Evolutionary conservation across 2,797 vertebrate species (phyloP), one percentile per base, ranked within the genome.

Genomic region (Notolabrus celidotus): DNA sequence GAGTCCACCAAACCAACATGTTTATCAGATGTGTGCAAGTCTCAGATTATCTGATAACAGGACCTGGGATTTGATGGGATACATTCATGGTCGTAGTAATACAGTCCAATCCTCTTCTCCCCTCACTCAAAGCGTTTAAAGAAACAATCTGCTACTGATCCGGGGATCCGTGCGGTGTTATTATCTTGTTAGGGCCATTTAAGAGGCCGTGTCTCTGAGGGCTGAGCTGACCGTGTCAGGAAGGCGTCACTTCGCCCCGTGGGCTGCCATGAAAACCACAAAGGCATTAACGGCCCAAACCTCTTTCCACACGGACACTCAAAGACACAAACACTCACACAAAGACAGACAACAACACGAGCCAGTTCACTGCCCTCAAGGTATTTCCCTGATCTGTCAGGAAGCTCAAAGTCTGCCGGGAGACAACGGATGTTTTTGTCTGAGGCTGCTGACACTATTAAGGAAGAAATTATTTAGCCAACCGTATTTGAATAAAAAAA

Each of bases 131-230:
- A 80, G 69, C 69, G 49, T 71, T 86, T 77, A 79, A 80, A 81
- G 68, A 67, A 80, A 83, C 77, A 83, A 71, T 90, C 89, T 85
- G 72, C 71, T 64, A 42, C 79, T 84, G 82, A 85, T 92, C 76
- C 10, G 59, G 63, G 61, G 67, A 87, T 56, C 61, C 14, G 50
- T 56, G 65, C 19, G 5, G 60, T 22, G 80, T 85, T 86, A 88
- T 93, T 90, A 90, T 88, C 89, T 86, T 89, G 86, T 88, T 85
- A 79, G 67, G 64, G 76, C 65, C 75, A 69, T 83, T 86, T 83
- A 86, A 86, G 82, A 84, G 83, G 76, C 75, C 68, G 58, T 23
- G 74, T 88, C 79, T 86, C 79, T 64, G 39, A 89, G 77, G 70
- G 79, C 80, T 72, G 72, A 69, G 71, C 54, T 15, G 45, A 81